These are phyloP conservation scores for Sycophila texana DNA, from an alignment of 2,888 invertebrate species.

Conservation along the genomic window DNA sequence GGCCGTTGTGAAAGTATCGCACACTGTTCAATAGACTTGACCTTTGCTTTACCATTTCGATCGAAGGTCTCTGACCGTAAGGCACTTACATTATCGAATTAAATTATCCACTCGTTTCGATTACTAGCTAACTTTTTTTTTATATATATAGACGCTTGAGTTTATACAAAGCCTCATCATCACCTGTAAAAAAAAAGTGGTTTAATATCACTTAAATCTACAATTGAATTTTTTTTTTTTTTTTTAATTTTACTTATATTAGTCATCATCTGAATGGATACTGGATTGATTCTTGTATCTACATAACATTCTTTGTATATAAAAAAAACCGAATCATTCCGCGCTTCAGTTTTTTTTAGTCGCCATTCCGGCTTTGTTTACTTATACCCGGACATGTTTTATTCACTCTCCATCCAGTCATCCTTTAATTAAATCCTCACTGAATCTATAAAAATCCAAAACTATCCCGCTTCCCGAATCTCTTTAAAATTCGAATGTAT, in stretches of 20 bases:
- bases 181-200: not conserved
- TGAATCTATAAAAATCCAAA: too few relatives aligned
- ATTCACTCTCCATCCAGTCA: too few relatives aligned
- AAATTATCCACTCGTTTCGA: not conserved
- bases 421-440: too few relatives aligned
- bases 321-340: too few relatives aligned
- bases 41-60: conserved; percentile 34
- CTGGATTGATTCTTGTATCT: not conserved
- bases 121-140: not conserved
- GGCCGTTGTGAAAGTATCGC: conserved; percentile 18
- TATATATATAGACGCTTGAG: not conserved
- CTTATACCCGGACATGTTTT: too few relatives aligned
- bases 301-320: too few relatives aligned
- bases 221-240: not conserved
- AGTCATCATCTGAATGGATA: not conserved
- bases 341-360: too few relatives aligned
- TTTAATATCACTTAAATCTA: not conserved
- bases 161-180: not conserved
- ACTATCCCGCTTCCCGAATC: too few relatives aligned
- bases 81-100: conserved; percentile 5
- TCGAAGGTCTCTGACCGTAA: conserved; percentile 37
- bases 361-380: too few relatives aligned
- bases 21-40: conserved; percentile 29
- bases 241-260: not conserved
- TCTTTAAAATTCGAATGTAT: not conserved